phyloP scores from a whole-genome alignment of 2,888 invertebrate species.

The Erebia ligea region DNA sequence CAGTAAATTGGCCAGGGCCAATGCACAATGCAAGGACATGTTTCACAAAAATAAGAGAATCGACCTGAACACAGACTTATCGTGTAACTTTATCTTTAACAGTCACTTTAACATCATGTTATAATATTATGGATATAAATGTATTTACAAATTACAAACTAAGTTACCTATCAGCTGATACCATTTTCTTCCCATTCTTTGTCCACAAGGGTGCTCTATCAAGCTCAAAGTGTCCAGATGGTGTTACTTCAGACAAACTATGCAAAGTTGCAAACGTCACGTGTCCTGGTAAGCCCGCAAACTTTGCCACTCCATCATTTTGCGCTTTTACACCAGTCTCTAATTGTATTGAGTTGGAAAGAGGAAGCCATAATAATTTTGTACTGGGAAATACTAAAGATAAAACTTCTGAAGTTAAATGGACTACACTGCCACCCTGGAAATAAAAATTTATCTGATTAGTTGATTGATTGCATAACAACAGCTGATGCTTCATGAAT shows the following conservation, averaged over 20 bases:
- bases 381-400: constrained; percentile 84
- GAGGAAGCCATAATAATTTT: constrained; percentile 87
- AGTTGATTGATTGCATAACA: neutral
- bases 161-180: constrained; percentile 83
- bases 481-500: neutral
- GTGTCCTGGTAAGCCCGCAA: constrained; percentile 85
- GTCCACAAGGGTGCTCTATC: constrained; percentile 90
- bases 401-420: constrained; percentile 90
- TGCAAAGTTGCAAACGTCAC: constrained; percentile 83
- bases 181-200: constrained; percentile 87
- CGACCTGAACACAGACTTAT: no score
- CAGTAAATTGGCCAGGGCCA: no score
- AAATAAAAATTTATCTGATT: constrained; percentile 51
- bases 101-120: no score
- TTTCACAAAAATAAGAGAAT: no score
- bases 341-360: constrained; percentile 87
- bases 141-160: neutral
- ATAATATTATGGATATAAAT: neutral
- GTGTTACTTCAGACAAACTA: constrained; percentile 87
- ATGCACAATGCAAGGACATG: no score
- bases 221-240: constrained; percentile 88
- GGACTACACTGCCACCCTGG: constrained; percentile 92
- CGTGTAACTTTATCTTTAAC: no score
- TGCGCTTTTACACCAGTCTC: constrained; percentile 85
- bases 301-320: constrained; percentile 86